These are phyloP conservation scores for Solen grandis DNA, from an alignment of 1,140 invertebrate species.

Conservation along the genomic window DNA sequence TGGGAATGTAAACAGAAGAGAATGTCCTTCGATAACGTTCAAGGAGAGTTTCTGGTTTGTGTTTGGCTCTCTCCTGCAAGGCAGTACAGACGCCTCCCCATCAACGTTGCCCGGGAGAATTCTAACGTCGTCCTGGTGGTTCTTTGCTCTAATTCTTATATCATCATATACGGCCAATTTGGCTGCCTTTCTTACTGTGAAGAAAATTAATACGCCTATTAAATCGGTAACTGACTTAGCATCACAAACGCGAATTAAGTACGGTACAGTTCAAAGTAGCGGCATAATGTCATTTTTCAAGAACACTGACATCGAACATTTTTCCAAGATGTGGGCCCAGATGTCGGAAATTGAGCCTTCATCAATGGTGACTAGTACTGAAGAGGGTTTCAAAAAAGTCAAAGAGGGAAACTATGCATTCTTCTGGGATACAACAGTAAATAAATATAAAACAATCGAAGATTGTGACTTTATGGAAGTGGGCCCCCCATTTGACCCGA, in stretches of 20 bases:
- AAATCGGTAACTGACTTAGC: slow-evolving; percentile 79
- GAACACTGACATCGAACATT: slow-evolving; percentile 97
- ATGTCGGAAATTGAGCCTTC: slow-evolving; percentile 77
- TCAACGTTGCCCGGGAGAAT: slow-evolving; percentile 77
- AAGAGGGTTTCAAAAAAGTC: slow-evolving; percentile 74
- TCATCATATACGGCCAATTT: slow-evolving; percentile 81
- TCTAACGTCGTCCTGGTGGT: slow-evolving; percentile 80
- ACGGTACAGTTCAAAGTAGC: slow-evolving; percentile 77
- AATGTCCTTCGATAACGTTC: slow-evolving; percentile 70
- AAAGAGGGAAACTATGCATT: slow-evolving; percentile 79
- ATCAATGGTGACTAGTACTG: slow-evolving; percentile 73
- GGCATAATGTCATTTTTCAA: slow-evolving; percentile 78
- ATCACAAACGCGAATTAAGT: slow-evolving; percentile 79
- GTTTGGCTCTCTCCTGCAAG: slow-evolving; percentile 78
- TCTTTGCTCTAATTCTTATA: slow-evolving; percentile 80
- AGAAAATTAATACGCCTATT: slow-evolving; percentile 80
- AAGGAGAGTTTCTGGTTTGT: slow-evolving; percentile 80
- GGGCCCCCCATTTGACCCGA: slow-evolving; percentile 77
- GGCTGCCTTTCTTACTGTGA: slow-evolving; percentile 80
- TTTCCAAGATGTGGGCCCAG: slow-evolving; percentile 96
- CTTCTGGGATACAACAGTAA: slow-evolving; percentile 80
- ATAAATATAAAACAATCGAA: slow-evolving; percentile 76
- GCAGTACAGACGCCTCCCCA: slow-evolving; percentile 73
- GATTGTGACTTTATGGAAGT: slow-evolving; percentile 79
- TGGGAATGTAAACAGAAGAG: slow-evolving; percentile 87